Conservation (phyloP, 2,113 vertebrate genomes). For the Megalops atlanticus region DNA sequence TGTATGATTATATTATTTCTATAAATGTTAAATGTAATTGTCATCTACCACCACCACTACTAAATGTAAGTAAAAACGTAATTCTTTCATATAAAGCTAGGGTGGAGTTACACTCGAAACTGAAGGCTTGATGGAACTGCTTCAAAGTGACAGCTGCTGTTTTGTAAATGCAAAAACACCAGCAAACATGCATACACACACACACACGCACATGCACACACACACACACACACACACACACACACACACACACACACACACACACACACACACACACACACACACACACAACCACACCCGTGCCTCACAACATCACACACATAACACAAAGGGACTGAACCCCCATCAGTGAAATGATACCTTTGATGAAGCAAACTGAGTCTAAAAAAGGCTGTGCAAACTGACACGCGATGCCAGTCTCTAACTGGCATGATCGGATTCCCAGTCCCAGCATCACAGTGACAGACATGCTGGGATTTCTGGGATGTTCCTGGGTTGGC, state of each 20-base stretch:
- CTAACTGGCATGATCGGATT: too few relatives aligned
- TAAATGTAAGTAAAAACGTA: not conserved
- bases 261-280: not conserved
- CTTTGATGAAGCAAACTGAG: not conserved
- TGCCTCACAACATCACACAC: too few relatives aligned
- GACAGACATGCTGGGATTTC: not conserved
- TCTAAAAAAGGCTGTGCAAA: not conserved
- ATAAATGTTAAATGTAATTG: not conserved
- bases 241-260: not conserved
- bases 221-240: constrained; percentile 34
- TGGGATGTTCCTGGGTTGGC: not conserved
- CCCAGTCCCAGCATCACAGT: not conserved
- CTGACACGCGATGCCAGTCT: not conserved
- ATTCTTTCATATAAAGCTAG: not conserved
- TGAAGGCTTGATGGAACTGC: not conserved
- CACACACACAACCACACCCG: not conserved
- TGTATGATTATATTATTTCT: not conserved
- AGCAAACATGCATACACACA: not conserved
- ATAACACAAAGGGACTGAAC: not conserved
- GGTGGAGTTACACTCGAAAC: not conserved
- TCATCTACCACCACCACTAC: not conserved
- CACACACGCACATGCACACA: constrained; percentile 46
- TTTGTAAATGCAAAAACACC: not conserved
- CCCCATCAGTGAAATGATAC: not conserved
- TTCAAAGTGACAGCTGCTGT: not conserved